Evolutionary conservation across 2,888 invertebrate species (phyloP), one percentile per base, ranked within the genome.

Genomic region (Andricus quercusramuli): DNA sequence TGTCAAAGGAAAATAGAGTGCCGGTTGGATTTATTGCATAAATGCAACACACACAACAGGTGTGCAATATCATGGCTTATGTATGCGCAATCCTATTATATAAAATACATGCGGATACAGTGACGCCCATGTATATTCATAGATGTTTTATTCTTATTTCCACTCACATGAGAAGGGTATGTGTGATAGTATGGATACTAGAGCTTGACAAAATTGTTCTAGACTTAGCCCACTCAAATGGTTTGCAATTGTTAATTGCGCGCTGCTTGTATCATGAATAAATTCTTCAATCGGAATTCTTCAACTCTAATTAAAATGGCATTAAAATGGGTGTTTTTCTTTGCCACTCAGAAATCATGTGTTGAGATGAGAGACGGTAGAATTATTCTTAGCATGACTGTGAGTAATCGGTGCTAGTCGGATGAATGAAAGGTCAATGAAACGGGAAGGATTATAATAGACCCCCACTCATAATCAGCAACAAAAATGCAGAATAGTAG

Each of bases 361-460:
- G 15, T 17, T 25, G 32, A 74, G 51, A 51, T 74, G 29, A 74
- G 64, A 64, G 64, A 74, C 32, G 74, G 32, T 74, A 15, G 47
- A 68, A 68, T 68, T 29, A 25, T 74, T 51, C 64, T 64, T 64
- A 22, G 74, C 11, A 13, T 56, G 56, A 32, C 51, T 59, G 51
- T 74, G 74, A 74, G 56, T 74, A 74, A 74, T 74, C 74, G 56
- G 29, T 20, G 32, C 29, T 64, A 64, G 64, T 29, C 32, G 15
- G 74, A 74, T 74, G 56, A 74, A 74, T 74, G 37, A 59, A 74
- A 74, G 74, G 56, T 51, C 74, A 74, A 56, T 74, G 74, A 59
- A 74, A 74, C 74, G 32, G 74, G 74, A 59, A 74, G 56, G 5
- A 29, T 70, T 70, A 51, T 51, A 51, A 47, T 70, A 47, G n/a